Evolutionary conservation across 2,797 vertebrate species (phyloP).

Genomic region (Eidolon dupreanum): DNA sequence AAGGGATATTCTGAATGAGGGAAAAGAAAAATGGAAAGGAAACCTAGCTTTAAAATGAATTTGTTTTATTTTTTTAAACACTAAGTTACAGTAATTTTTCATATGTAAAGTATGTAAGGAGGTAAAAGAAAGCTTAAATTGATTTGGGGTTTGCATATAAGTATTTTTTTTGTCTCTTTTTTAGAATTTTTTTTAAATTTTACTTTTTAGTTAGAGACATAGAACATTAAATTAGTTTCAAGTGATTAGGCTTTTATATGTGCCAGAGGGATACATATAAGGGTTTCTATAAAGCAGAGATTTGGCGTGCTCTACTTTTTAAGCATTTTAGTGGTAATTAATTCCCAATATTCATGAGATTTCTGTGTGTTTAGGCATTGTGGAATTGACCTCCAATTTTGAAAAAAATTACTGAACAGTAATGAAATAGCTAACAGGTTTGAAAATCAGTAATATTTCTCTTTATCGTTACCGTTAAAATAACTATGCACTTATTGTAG

Average conservation of each 20-base stretch:
- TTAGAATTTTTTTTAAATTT: neutral
- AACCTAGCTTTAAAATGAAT: slow-evolving; percentile 5
- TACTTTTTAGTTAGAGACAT: neutral
- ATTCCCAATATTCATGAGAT: neutral
- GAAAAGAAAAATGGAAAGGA: neutral
- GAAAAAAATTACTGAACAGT: neutral
- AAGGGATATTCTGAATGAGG: neutral
- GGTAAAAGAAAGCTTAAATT: neutral
- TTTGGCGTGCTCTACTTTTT: neutral
- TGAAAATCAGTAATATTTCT: neutral
- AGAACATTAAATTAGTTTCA: neutral
- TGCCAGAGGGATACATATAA: neutral
- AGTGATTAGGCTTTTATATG: neutral
- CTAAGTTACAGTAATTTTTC: neutral
- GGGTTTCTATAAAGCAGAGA: neutral
- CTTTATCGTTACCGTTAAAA: neutral
- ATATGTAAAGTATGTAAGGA: neutral
- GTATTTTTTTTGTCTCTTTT: neutral
- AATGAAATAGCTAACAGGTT: neutral
- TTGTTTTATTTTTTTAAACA: slow-evolving; percentile 24
- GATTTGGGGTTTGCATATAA: neutral
- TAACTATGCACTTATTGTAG: neutral
- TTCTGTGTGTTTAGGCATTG: neutral
- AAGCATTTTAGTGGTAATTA: neutral
- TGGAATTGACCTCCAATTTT: neutral